Base-by-base conservation (phyloP, 1,140 invertebrate genomes). In the Scaptomyza graminum region DNA sequence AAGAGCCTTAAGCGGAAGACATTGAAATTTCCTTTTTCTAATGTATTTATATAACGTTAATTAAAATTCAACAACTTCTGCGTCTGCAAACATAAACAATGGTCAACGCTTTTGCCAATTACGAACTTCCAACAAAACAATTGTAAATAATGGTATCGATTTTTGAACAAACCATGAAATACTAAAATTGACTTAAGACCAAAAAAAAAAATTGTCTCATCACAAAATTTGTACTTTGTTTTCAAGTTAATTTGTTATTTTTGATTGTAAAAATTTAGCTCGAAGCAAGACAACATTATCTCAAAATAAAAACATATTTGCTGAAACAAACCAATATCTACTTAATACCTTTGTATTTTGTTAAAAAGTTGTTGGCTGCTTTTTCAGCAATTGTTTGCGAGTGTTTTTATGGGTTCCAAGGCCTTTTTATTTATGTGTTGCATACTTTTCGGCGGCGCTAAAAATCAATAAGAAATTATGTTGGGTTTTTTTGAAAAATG, bases 371-470 rank as follows among this genome's bases (percentile, higher is more conserved):
- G 1, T 28, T 28, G 28, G 28, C 28, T 28, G 5, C 1, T 6
- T 28, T 6, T 7, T 28, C 0, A 1, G 18, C 18, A 22, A 22
- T 28, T 11, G 28, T 34, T 25, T 51, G 49, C 18, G 22, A 2
- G 28, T 5, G 28, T n/a, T n/a, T n/a, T n/a, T n/a, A n/a, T n/a
- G n/a, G n/a, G n/a, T n/a, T n/a, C n/a, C n/a, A n/a, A n/a, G n/a
- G n/a, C 6, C 5, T 31, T 39, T 16, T 16, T 7, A 12, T 54
- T n/a, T 13, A 49, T 3, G 7, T 9, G 28, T 25, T 47, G 72
- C 25, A 66, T 80, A 80, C 47, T 62, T 76, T 68, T 54, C 4
- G 77, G 78, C 77, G 16, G 3, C 11, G 5, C 15, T 18, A n/a
- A 49, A 56, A 15, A 34, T 9, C 16, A 47, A 31, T 9, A 22